These are phyloP conservation scores for Formica exsecta DNA, from an alignment of 1,140 invertebrate species.

Conservation along the genomic window DNA sequence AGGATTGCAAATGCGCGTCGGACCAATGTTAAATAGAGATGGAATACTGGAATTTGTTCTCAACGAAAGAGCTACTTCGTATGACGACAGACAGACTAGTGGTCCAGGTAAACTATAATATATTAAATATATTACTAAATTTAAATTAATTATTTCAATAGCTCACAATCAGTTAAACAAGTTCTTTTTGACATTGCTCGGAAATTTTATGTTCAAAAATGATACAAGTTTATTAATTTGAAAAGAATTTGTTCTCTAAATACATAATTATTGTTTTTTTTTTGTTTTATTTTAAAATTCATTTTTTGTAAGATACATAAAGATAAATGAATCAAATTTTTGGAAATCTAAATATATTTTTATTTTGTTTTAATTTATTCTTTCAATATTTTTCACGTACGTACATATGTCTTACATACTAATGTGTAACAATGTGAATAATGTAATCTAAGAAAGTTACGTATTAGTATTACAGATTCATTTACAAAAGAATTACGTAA, in stretches of 20 bases:
- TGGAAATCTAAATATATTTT: not conserved
- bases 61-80: constrained; percentile 86
- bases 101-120: constrained; percentile 79
- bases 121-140: not conserved
- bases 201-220: too few species aligned
- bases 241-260: not conserved
- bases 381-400: not conserved
- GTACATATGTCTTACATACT: not conserved
- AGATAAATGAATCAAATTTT: not conserved
- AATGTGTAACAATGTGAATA: not conserved
- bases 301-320: not conserved
- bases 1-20: constrained; percentile 90
- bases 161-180: too few species aligned
- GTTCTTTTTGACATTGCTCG: too few species aligned
- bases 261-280: not conserved
- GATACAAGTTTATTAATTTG: not conserved
- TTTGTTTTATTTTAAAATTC: not conserved
- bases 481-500: constrained; percentile 28
- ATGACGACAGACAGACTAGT: constrained; percentile 80
- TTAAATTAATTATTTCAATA: not conserved
- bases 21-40: constrained; percentile 88
- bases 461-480: not conserved
- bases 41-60: constrained; percentile 92
- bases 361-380: not conserved
- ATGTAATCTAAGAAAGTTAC: not conserved